Evolutionary conservation across 2,113 vertebrate species (phyloP).

Genomic region (Pygathrix nemaeus): DNA sequence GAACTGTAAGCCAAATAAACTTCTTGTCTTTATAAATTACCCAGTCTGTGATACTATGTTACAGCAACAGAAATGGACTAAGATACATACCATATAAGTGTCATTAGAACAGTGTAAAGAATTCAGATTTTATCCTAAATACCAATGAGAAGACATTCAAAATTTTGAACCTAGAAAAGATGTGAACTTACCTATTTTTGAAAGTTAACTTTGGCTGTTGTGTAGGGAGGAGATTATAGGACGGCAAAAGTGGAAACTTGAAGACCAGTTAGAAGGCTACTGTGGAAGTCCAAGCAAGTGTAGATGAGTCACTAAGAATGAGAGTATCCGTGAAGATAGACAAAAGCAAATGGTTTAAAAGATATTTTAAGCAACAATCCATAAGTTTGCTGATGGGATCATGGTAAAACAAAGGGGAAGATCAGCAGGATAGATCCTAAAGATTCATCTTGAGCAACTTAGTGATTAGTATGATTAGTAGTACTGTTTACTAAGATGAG

Average conservation of each 20-base stretch:
- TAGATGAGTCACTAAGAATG: background rate
- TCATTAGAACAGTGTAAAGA: background rate
- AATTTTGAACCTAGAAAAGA: background rate
- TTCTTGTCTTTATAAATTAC: background rate
- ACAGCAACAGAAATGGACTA: background rate
- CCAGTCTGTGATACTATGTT: background rate
- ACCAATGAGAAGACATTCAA: background rate
- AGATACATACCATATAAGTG: background rate
- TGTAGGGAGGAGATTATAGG: background rate
- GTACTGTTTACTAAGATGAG: background rate
- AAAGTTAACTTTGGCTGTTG: background rate
- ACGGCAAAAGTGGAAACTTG: background rate
- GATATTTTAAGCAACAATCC: background rate
- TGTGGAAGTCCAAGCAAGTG: background rate
- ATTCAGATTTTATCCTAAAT: background rate
- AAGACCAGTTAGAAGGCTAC: background rate
- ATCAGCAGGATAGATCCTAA: background rate
- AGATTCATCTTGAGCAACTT: background rate
- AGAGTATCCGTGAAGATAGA: background rate
- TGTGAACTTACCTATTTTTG: background rate
- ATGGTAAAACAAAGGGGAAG: background rate
- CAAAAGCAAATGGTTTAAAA: background rate
- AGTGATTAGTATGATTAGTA: background rate
- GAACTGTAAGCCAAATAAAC: background rate
- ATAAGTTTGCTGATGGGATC: background rate